Conservation (phyloP, 2,888 invertebrate genomes). For the Toxonevra muliebris region DNA sequence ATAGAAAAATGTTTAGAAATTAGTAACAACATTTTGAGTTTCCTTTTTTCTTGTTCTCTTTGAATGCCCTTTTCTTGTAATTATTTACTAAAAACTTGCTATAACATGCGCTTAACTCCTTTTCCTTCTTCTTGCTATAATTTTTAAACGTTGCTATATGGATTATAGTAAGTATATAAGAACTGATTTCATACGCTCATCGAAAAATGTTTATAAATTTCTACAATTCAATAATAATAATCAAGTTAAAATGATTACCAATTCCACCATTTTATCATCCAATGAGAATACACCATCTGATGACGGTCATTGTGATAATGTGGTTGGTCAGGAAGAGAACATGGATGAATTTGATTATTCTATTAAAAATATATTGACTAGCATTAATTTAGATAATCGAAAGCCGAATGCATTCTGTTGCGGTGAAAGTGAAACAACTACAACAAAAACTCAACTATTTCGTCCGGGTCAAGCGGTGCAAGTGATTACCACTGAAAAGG, state of each 20-base stretch:
- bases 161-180: slow-evolving; percentile 62
- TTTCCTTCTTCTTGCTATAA: slow-evolving; percentile 33
- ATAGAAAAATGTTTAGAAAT: slow-evolving; percentile 38
- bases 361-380: slow-evolving; percentile 54
- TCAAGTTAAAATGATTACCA: slow-evolving; percentile 18
- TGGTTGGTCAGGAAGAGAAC: slow-evolving; percentile 50
- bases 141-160: slow-evolving; percentile 27
- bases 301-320: slow-evolving; percentile 37
- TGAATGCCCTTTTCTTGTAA: too few relatives aligned
- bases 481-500: slow-evolving; percentile 67
- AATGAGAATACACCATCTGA: slow-evolving; percentile 43
- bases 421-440: slow-evolving; percentile 43
- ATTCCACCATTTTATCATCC: slow-evolving; percentile 33
- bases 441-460: slow-evolving; percentile 48
- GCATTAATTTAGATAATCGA: slow-evolving; percentile 61
- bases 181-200: slow-evolving; percentile 47
- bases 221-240: neutral
- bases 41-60: too few relatives aligned
- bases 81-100: too few relatives aligned
- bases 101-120: neutral
- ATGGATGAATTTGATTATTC: slow-evolving; percentile 64
- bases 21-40: neutral
- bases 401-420: slow-evolving; percentile 63
- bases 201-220: slow-evolving; percentile 40
- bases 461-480: slow-evolving; percentile 79